Percentiles rank a stretch among this genome's conserved stretches.
phyloP scores from a whole-genome alignment of 2,113 vertebrate species.

The Riparia riparia region DNA sequence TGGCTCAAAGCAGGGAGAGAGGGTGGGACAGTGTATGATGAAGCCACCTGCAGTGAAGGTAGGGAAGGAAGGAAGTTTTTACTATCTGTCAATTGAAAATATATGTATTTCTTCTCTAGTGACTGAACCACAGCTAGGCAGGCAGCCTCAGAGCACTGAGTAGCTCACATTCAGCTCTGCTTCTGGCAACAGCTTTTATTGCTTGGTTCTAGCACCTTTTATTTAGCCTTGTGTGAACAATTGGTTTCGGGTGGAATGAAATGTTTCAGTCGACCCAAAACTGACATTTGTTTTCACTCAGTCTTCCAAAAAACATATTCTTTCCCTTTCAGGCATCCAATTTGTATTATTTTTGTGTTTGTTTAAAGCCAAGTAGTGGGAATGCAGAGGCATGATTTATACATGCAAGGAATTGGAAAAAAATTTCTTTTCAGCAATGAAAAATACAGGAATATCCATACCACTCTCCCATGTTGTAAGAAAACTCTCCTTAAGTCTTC shows the following conservation, averaged over 20 bases:
- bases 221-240: constrained; percentile 3
- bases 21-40: neutral
- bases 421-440: neutral
- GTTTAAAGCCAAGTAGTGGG: neutral
- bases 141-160: neutral
- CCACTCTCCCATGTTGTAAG: neutral
- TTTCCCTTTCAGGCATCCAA: constrained; percentile 1
- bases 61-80: neutral
- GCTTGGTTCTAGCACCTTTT: constrained; percentile 25
- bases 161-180: neutral
- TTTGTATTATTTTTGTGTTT: constrained; percentile 22
- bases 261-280: neutral
- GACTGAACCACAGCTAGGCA: neutral
- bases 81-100: neutral
- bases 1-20: constrained; percentile 32
- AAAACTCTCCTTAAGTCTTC: neutral
- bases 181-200: neutral
- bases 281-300: constrained; percentile 35
- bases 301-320: neutral
- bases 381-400: neutral
- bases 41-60: constrained; percentile 28
- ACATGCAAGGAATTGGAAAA: neutral
- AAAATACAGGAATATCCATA: neutral
- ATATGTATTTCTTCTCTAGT: neutral
- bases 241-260: neutral